phyloP scores from a whole-genome alignment of 2,113 vertebrate genomes.

The Calidris pugnax region DNA sequence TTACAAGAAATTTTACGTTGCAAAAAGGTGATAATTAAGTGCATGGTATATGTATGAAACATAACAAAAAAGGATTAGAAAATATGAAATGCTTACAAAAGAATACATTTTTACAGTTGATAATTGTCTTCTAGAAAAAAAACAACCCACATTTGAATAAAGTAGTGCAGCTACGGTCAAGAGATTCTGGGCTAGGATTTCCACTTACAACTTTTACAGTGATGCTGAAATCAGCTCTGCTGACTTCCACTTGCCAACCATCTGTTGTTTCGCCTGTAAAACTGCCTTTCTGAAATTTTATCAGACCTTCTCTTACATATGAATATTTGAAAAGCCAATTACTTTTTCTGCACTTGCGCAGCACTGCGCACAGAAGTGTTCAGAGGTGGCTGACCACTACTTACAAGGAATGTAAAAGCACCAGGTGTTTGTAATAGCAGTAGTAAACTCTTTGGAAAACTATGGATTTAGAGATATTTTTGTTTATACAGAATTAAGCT shows the following conservation, averaged over 20 bases:
- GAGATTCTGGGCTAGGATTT: background rate
- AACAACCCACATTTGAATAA: background rate
- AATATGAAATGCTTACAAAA: slow-evolving; percentile 51
- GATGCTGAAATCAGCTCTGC: background rate
- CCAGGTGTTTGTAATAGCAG: background rate
- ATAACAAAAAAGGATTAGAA: slow-evolving; percentile 49
- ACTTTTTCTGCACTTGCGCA: background rate
- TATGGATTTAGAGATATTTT: background rate
- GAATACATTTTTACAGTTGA: slow-evolving; percentile 21
- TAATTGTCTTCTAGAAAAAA: slow-evolving; percentile 41
- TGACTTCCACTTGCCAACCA: background rate
- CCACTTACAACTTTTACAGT: background rate
- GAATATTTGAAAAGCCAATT: background rate
- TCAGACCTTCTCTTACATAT: background rate
- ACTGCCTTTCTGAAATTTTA: background rate
- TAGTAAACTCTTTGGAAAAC: background rate
- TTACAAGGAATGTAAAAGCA: background rate
- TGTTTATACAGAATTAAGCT: background rate
- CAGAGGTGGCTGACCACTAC: background rate
- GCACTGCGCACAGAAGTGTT: background rate
- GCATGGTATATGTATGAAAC: slow-evolving; percentile 43
- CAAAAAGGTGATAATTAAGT: slow-evolving; percentile 54
- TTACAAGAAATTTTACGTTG: slow-evolving; percentile 61
- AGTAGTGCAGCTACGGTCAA: background rate
- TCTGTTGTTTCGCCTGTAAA: background rate